These are phyloP conservation scores for Drosophila rellima DNA, from an alignment of 2,888 invertebrate genomes.

Conservation along the genomic window DNA sequence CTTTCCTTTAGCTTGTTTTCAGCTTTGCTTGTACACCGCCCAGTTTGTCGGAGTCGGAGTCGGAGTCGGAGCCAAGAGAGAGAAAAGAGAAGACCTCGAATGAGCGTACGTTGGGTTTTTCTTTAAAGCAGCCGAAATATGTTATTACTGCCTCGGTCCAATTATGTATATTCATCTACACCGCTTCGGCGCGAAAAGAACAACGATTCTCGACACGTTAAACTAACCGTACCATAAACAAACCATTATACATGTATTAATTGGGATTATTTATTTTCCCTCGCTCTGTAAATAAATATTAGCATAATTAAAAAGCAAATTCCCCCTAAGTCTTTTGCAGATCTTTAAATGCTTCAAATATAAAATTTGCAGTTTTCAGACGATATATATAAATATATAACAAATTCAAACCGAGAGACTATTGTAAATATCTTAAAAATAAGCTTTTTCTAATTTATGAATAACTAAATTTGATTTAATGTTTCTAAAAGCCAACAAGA, in stretches of 20 bases:
- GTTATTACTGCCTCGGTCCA: slow-evolving; percentile 73
- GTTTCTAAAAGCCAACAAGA: not conserved
- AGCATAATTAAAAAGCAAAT: slow-evolving; percentile 22
- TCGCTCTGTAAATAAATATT: slow-evolving; percentile 41
- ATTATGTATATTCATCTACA: slow-evolving; percentile 79
- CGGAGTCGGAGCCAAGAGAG: slow-evolving; percentile 9
- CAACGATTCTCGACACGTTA: slow-evolving; percentile 51
- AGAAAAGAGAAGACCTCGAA: slow-evolving; percentile 36
- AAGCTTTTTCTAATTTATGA: not conserved
- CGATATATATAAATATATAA: not conserved
- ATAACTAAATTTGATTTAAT: not conserved
- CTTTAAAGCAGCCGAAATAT: slow-evolving; percentile 66
- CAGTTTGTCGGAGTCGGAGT: slow-evolving; percentile 49
- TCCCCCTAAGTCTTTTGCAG: not conserved
- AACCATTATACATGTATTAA: slow-evolving; percentile 52
- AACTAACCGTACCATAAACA: slow-evolving; percentile 59
- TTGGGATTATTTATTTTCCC: slow-evolving; percentile 44
- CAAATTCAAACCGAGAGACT: not conserved
- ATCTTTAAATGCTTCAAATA: not conserved
- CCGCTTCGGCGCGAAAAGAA: slow-evolving; percentile 51
- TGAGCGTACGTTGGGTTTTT: slow-evolving; percentile 53
- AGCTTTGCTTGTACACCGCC: slow-evolving; percentile 53
- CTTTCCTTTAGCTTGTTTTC: slow-evolving; percentile 55
- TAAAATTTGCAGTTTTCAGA: not conserved
- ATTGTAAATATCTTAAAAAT: not conserved